Conservation (phyloP, 92 coral and sea anemone genomes). For the Zoanthus sociatus region DNA sequence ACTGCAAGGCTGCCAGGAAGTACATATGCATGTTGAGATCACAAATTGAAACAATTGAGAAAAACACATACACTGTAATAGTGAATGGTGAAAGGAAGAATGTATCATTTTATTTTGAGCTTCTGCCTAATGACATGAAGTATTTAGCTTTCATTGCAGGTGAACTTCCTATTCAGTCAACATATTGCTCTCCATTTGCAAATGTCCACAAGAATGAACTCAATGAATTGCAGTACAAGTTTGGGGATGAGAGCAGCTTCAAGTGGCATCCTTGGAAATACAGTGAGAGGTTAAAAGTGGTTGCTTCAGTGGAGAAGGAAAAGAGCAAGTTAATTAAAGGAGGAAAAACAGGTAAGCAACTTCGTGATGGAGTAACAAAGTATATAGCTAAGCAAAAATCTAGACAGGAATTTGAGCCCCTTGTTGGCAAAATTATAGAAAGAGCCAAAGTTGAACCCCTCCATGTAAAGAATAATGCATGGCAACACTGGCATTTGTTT, state of each 20-base stretch:
- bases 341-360: background rate
- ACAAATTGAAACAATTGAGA: background rate
- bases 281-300: slow-evolving; percentile 33
- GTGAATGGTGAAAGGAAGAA: slow-evolving; percentile 14
- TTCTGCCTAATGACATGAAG: slow-evolving; percentile 48
- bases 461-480: slow-evolving; percentile 2
- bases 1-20: background rate
- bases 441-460: too few relatives aligned
- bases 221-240: slow-evolving; percentile 15
- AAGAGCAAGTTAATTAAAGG: background rate
- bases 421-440: too few relatives aligned
- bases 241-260: slow-evolving; percentile 13
- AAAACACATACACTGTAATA: background rate
- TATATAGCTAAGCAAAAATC: background rate
- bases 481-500: slow-evolving; percentile 11
- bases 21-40: background rate
- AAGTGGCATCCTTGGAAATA: slow-evolving; percentile 56
- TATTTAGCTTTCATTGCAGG: slow-evolving; percentile 47
- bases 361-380: background rate
- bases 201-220: slow-evolving; percentile 36
- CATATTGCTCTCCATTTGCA: slow-evolving; percentile 49
- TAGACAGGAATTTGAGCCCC: slow-evolving; percentile 24
- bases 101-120: slow-evolving; percentile 12
- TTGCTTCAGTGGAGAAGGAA: slow-evolving; percentile 32
- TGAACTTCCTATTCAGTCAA: slow-evolving; percentile 36